These are phyloP conservation scores for Acipenser ruthenus DNA, from an alignment of 2,797 vertebrate genomes.

Conservation along the genomic window DNA sequence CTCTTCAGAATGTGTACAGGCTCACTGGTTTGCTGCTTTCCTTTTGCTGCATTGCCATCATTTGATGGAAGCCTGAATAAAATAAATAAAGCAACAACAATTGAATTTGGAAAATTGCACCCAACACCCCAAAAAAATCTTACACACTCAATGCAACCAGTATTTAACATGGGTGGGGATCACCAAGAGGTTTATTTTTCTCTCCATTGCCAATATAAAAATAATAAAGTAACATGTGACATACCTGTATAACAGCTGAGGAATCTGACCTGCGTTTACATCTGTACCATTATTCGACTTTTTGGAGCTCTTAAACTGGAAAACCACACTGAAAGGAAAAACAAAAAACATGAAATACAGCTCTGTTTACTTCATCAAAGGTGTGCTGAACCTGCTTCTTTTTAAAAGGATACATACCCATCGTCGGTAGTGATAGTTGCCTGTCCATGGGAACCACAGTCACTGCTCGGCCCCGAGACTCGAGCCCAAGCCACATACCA, in stretches of 20 bases:
- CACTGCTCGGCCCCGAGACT: conserved; percentile 95
- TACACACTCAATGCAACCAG: too few relatives aligned
- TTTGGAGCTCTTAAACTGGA: conserved; percentile 98
- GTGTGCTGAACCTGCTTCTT: not conserved
- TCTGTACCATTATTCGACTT: conserved; percentile 98
- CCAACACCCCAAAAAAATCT: too few relatives aligned
- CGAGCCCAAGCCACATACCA: conserved; percentile 98
- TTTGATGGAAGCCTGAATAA: conserved; percentile 82
- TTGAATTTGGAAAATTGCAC: not conserved
- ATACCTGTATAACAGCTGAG: conserved; percentile 91
- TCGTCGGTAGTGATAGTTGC: conserved; percentile 97
- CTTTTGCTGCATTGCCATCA: conserved; percentile 90
- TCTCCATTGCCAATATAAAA: too few relatives aligned
- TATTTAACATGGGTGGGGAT: too few relatives aligned
- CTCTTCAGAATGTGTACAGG: conserved; percentile 95
- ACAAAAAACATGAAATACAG: not conserved
- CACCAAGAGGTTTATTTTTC: too few relatives aligned
- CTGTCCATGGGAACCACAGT: conserved; percentile 95
- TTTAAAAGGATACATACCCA: conserved; percentile 56
- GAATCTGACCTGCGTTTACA: conserved; percentile 96
- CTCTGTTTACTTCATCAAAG: not conserved
- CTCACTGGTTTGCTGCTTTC: conserved; percentile 93
- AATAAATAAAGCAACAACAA: not conserved
- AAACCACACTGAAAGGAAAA: conserved; percentile 72
- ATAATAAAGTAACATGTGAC: not conserved